Base-by-base conservation (phyloP, 2,113 vertebrate genomes). In the Dipodomys spectabilis region DNA sequence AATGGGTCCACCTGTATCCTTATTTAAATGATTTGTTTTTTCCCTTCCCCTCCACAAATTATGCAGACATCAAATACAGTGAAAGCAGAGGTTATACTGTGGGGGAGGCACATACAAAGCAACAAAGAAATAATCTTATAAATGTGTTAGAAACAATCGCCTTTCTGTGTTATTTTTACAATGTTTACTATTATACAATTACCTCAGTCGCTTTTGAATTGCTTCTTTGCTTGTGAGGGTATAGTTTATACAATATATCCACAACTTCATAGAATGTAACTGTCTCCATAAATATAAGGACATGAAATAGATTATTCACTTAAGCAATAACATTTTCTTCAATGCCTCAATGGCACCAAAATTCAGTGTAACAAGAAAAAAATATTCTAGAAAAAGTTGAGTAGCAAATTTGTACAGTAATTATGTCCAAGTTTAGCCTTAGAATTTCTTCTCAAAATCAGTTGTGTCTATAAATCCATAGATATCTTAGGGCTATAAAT, bases 251-350 rank as follows among this genome's bases (percentile, higher is more conserved):
- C 53, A 57, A 57, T 13, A 16, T 57, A 57, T 15, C 49, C 25
- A 30, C 23, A 75, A 7, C 3, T 83, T 75, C n/a, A 39, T 68
- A 62, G 32, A 78, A 57, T 57, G 53, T 57, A 57, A 2, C 53
- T 57, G 12, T 71, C 71, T 82, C 82, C 35, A 78, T 78, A 72
- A 82, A 39, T 30, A n/a, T 5, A 44, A 72, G 35, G 3, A 6
- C 28, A 4, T 79, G 53, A 72, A 85, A 64, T 16, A 27, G 35
- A n/a, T 3, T 18, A 65, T 44, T 39, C 25, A n/a, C 4, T 77
- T 10, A 6, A 5, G 1, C 35, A 32, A 2, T 35, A 4, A 15
- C 25, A 27, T 7, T 30, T 3, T 39, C 12, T 39, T 8, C 0
- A 44, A 12, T 4, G 32, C 4, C 12, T 5, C 3, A 57, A 30